Percentiles rank a stretch among this genome's conserved stretches.
Conservation (phyloP, 2,113 vertebrate genomes). For the Xiphias gladius region DNA sequence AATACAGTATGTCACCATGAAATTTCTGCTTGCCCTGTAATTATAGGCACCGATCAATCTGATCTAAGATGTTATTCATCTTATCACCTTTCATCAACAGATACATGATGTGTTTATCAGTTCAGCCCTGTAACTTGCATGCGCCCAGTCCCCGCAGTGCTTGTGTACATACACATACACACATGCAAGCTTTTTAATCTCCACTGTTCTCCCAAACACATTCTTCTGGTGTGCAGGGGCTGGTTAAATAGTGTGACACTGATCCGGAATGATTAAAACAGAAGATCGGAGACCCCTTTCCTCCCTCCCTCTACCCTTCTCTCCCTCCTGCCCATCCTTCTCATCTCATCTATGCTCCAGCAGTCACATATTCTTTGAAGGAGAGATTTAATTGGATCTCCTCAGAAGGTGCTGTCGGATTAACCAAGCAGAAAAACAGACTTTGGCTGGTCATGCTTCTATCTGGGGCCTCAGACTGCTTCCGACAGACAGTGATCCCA, state of each 20-base stretch:
- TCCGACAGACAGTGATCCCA: slow-evolving; percentile 81
- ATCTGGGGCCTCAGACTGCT: slow-evolving; percentile 74
- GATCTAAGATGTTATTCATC: slow-evolving; percentile 54
- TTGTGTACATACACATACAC: slow-evolving; percentile 1
- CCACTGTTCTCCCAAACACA: slow-evolving; percentile 43
- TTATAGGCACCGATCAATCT: slow-evolving; percentile 43
- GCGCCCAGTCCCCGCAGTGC: neutral
- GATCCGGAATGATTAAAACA: slow-evolving; percentile 81
- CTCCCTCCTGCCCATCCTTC: slow-evolving; percentile 50
- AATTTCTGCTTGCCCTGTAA: slow-evolving; percentile 42
- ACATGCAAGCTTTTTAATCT: slow-evolving; percentile 28
- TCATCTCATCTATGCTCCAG: slow-evolving; percentile 72
- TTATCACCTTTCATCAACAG: slow-evolving; percentile 72
- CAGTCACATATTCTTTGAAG: slow-evolving; percentile 82
- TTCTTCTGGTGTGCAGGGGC: slow-evolving; percentile 43
- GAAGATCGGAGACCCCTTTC: slow-evolving; percentile 53
- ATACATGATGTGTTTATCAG: slow-evolving; percentile 65
- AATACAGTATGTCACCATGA: slow-evolving; percentile 40
- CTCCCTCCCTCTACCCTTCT: neutral
- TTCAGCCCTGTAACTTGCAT: slow-evolving; percentile 26
- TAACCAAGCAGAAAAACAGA: slow-evolving; percentile 83
- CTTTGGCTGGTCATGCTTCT: slow-evolving; percentile 82
- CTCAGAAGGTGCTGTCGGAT: slow-evolving; percentile 85
- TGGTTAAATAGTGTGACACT: slow-evolving; percentile 74
- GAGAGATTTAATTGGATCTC: slow-evolving; percentile 86